Percentiles rank a stretch among this genome's conserved stretches.
These are phyloP conservation scores for Pterophyllum scalare DNA, from an alignment of 2,113 vertebrate species.

Conservation along the genomic window DNA sequence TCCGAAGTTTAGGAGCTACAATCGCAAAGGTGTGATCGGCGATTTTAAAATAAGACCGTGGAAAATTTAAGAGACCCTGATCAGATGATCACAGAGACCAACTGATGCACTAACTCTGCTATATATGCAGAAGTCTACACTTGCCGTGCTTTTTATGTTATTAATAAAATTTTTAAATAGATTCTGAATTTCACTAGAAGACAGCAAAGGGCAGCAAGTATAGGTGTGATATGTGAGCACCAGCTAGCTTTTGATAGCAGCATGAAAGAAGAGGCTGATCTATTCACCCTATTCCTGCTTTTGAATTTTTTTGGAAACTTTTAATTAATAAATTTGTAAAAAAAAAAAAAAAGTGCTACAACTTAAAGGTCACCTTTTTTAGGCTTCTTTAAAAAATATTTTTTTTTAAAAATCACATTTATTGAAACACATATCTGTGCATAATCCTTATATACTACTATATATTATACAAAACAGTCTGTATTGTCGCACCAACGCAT, in stretches of 20 bases:
- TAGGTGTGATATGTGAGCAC: background rate
- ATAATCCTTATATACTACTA: background rate
- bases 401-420: background rate
- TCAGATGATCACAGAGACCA: background rate
- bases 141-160: background rate
- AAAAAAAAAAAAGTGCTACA: background rate
- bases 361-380: background rate
- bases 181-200: background rate
- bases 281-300: background rate
- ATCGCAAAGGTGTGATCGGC: background rate
- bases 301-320: background rate
- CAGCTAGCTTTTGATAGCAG: background rate
- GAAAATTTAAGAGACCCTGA: background rate
- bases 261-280: background rate
- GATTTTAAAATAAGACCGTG: background rate
- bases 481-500: background rate
- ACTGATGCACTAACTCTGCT: background rate
- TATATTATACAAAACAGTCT: background rate
- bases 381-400: too few species aligned
- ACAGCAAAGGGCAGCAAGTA: background rate
- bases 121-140: background rate
- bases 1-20: background rate
- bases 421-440: background rate
- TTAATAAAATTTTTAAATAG: background rate
- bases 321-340: background rate